Evolutionary conservation across 2,797 vertebrate genomes (phyloP), one percentile per base, ranked within the genome.

Genomic region (Leuciscus waleckii): DNA sequence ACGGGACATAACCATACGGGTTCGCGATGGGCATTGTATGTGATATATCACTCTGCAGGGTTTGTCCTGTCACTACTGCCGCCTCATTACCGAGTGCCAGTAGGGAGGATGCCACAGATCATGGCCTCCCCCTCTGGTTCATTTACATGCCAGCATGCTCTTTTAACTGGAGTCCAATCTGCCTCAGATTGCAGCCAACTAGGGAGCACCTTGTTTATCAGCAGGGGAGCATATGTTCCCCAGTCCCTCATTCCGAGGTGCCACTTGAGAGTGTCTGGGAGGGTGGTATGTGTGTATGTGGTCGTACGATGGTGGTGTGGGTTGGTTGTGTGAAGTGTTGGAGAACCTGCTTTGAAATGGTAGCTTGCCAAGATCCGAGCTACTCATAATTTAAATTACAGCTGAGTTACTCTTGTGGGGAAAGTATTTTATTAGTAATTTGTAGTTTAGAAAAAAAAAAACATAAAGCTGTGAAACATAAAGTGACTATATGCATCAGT

Each of bases 121-220:
- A 49, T 35, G 43, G 74, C 85, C 81, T 85, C 81, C 82, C 65
- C 83, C 74, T 65, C 74, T 61, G 65, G 78, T 82, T 87, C 83
- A 90, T 89, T 89, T 86, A 90, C 83, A 90, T 90, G 86, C 87
- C 82, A 69, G 74, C 77, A 19, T 81, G 79, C 77, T 88, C 87
- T 87, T 86, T 89, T 86, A 87, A 89, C 75, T 85, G 54, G 65
- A 84, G 77, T 89, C 68, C 88, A 90, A 86, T 89, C 89, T 85
- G 82, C 82, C 81, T 88, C 85, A 85, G 58, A 85, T 61, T 84
- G 70, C 82, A 74, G 68, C 67, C 65, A 87, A 86, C 69, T 81
- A 69, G 63, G 88, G 77, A 88, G 79, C 41, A 65, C 70, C 85
- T 43, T 87, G 87, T 86, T 85, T 82, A 86, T 87, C 87, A 88